Evolutionary conservation across 2,888 invertebrate genomes (phyloP), one percentile per base, ranked within the genome.

Genomic region (Noctua janthina): DNA sequence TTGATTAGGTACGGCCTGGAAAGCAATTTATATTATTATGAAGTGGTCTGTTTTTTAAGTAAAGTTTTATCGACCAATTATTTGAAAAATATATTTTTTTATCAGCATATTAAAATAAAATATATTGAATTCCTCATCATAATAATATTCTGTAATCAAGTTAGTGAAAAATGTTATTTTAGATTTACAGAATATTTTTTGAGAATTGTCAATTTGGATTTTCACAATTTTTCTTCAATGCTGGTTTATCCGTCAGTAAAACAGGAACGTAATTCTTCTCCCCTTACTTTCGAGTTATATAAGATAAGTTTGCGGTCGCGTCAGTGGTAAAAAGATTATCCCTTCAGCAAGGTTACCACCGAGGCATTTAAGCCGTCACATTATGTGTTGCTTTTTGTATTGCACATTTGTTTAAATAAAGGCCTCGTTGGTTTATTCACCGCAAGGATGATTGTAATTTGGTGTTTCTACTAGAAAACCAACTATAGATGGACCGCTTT

Each of bases 311-410:
- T 8, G 1, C 64, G 1, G 10, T 35, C 20, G 20, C 20, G 64
- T 35, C 29, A 11, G 15, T 10, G 15, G 29, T 67, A 51, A 59
- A 51, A 49, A 81, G 81, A 79, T 79, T 70, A 79, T 6, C 56
- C 2, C 54, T 17, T 51, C 23, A 17, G 56, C 49, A n/a, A 69
- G 81, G 78, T 70, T 49, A 1, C 13, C 8, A 23, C 17, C 56
- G 29, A 70, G 71, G 71, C 17, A 56, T 43, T 66, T 29, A 64
- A 29, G 11, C 74, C 51, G 10, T 43, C 10, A 54, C 15, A 29
- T 6, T 15, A 74, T 3, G 1, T 17, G 77, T 20, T 17, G 35
- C 1, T 35, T 77, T n/a, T n/a, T 5, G 8, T 7, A 17, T 13
- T 10, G 4, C 17, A 66, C 11, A 39, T 43, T 76, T 20, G n/a